Conservation (phyloP, 2,113 vertebrate genomes). For the Corynorhinus townsendii region DNA sequence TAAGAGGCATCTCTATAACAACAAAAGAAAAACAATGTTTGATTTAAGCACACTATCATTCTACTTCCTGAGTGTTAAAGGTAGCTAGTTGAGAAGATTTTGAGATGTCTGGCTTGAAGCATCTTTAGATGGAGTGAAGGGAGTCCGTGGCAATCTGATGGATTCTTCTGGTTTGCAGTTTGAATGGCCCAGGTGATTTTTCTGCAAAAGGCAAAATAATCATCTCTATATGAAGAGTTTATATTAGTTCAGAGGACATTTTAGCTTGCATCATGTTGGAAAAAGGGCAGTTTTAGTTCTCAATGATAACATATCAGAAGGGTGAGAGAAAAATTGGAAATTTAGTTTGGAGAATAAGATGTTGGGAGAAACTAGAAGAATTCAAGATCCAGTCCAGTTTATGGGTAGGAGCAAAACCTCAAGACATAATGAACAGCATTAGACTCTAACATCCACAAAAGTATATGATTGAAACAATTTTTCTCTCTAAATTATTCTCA, state of each 20-base stretch:
- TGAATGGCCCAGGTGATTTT: background rate
- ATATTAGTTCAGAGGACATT: background rate
- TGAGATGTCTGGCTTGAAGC: background rate
- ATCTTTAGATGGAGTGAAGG: background rate
- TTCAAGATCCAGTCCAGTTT: background rate
- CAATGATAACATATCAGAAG: background rate
- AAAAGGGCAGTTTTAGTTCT: background rate
- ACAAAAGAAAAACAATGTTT: background rate
- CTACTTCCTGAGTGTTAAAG: background rate
- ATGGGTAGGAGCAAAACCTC: background rate
- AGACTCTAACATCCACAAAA: background rate
- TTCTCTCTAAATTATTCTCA: background rate
- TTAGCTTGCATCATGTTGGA: background rate
- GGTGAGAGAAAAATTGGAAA: background rate
- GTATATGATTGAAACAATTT: background rate
- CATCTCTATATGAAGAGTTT: background rate
- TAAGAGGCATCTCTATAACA: background rate
- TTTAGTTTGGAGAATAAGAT: background rate
- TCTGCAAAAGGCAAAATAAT: background rate
- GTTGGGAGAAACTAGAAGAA: background rate
- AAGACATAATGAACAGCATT: background rate
- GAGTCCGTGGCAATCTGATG: background rate
- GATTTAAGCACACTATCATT: background rate
- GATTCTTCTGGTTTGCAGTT: background rate
- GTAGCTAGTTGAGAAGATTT: background rate